Evolutionary conservation across 2,113 vertebrate species (phyloP).

Genomic region (Mirza zaza): DNA sequence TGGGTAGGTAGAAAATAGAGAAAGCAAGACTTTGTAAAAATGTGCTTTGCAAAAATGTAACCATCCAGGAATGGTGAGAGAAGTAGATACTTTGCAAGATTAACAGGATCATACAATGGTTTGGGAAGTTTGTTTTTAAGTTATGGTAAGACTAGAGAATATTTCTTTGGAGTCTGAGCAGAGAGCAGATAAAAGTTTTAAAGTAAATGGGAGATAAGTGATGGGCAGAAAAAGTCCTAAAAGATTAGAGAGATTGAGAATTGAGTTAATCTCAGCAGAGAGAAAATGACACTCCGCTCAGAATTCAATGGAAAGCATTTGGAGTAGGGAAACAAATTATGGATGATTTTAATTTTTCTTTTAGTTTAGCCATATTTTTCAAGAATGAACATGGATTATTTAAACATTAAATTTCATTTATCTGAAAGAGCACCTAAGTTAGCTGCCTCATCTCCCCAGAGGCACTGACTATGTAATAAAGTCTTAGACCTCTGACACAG

Average conservation of each 20-base stretch:
- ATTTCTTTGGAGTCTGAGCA: background rate
- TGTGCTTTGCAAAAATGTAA: background rate
- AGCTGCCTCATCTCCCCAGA: background rate
- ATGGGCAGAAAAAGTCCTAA: background rate
- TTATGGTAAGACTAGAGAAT: background rate
- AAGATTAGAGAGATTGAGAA: background rate
- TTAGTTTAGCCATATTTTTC: background rate
- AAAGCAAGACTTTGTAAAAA: background rate
- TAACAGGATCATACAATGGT: background rate
- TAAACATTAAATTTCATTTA: background rate
- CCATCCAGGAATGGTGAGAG: background rate
- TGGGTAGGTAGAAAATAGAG: background rate
- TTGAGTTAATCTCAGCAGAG: background rate
- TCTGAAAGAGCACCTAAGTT: background rate
- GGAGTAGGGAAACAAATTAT: background rate
- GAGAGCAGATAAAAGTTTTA: background rate
- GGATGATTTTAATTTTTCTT: background rate
- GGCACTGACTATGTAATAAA: background rate
- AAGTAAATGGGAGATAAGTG: background rate
- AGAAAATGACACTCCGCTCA: background rate
- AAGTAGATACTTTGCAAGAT: background rate
- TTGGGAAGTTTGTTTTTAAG: background rate
- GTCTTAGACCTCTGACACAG: background rate
- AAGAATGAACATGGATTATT: background rate
- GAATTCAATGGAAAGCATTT: slow-evolving; percentile 6